Evolutionary conservation across 2,113 vertebrate genomes (phyloP).

Genomic region (Microcebus murinus): DNA sequence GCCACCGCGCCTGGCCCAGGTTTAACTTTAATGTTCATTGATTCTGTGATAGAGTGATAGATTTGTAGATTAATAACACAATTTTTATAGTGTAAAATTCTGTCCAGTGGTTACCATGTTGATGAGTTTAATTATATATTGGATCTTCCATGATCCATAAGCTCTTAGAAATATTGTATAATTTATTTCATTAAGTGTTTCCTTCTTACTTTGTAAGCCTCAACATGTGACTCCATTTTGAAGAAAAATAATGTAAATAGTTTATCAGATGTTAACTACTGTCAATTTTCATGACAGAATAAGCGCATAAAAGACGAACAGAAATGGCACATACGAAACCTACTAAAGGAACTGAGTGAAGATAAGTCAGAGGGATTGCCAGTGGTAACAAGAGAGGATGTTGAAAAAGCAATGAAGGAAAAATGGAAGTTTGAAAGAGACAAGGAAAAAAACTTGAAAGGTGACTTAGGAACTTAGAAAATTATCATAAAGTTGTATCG

Average conservation of each 20-base stretch:
- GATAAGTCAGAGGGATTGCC: conserved; percentile 73
- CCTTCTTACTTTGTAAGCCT: background rate
- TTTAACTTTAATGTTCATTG: background rate
- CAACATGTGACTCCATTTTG: background rate
- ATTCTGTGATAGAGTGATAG: background rate
- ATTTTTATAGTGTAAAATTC: background rate
- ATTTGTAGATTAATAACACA: background rate
- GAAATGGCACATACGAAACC: conserved; percentile 59
- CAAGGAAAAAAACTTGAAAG: conserved; percentile 86
- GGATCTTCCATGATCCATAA: background rate
- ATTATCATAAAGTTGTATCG: background rate
- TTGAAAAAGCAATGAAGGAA: conserved; percentile 84
- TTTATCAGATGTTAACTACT: background rate
- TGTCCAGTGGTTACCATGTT: background rate
- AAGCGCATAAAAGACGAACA: conserved; percentile 84
- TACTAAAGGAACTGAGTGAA: conserved; percentile 81
- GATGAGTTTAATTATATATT: background rate
- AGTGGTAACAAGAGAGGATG: conserved; percentile 83
- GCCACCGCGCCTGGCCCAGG: background rate
- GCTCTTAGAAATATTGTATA: background rate
- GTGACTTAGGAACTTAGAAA: conserved; percentile 73
- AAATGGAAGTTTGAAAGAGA: conserved; percentile 83
- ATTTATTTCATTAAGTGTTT: background rate
- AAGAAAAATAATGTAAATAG: background rate
- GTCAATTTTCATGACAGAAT: conserved; percentile 75